Percentiles rank a stretch among this genome's conserved stretches.
Evolutionary conservation across 2,888 invertebrate genomes (phyloP).

Genomic region (Morpho deidamia): DNA sequence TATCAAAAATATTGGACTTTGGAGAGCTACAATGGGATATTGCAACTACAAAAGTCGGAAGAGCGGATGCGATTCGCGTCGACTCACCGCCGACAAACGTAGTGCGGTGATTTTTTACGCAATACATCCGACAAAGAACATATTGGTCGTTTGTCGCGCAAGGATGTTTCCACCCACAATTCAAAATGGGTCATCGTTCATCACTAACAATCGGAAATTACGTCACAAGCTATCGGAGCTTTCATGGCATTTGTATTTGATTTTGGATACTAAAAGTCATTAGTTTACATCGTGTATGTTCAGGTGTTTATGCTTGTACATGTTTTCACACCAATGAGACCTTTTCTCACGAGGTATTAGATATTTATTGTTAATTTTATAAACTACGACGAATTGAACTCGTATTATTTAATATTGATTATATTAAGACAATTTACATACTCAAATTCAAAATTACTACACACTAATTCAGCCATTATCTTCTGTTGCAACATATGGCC

Average conservation of each 20-base stretch:
- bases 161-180: slow-evolving; percentile 79
- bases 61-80: slow-evolving; percentile 76
- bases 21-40: slow-evolving; percentile 62
- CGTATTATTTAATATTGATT: no score
- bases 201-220: slow-evolving; percentile 71
- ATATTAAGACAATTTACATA: no score
- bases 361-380: no score
- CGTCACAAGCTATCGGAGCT: slow-evolving; percentile 57
- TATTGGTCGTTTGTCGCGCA: slow-evolving; percentile 51
- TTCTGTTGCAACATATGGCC: no score
- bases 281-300: slow-evolving; percentile 45
- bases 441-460: no score
- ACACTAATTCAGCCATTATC: no score
- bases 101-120: slow-evolving; percentile 60
- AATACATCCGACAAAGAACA: slow-evolving; percentile 48
- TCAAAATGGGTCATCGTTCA: slow-evolving; percentile 65
- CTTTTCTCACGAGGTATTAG: no score
- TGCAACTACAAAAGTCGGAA: slow-evolving; percentile 73
- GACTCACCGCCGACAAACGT: slow-evolving; percentile 63
- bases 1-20: slow-evolving; percentile 72
- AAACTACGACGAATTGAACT: no score
- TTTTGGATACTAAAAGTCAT: slow-evolving; percentile 32
- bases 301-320: slow-evolving; percentile 44
- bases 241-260: slow-evolving; percentile 57
- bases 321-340: background rate